These are phyloP conservation scores for Ectemnius continuus DNA, from an alignment of 2,888 invertebrate species.

Conservation along the genomic window DNA sequence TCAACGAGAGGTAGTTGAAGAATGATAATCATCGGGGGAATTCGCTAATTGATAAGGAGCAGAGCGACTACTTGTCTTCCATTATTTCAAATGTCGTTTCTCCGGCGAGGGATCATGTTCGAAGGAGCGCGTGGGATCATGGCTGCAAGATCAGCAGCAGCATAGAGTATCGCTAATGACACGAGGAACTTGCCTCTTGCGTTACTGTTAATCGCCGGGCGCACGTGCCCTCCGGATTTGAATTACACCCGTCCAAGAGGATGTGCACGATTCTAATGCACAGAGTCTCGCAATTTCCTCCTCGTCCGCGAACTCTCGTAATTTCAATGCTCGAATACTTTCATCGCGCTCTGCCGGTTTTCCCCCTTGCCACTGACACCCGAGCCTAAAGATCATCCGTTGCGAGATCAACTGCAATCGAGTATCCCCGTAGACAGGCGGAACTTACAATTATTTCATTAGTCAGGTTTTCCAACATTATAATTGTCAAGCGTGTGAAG, in stretches of 20 bases:
- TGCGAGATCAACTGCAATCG: no score
- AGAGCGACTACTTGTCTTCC: neutral
- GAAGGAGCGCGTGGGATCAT: constrained; percentile 46
- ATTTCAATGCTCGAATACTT: no score
- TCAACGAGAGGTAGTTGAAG: constrained; percentile 7
- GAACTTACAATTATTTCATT: no score
- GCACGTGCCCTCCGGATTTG: constrained; percentile 56
- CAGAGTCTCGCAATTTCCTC: no score
- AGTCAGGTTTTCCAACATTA: no score
- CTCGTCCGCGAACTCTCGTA: no score
- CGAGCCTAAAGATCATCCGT: no score
- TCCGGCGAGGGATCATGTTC: constrained; percentile 29
- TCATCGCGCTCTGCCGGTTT: no score
- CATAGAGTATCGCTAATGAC: constrained; percentile 39
- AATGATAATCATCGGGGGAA: constrained; percentile 23
- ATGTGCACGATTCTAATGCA: no score
- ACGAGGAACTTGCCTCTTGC: constrained; percentile 49
- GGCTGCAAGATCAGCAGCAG: constrained; percentile 60
- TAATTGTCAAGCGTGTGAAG: no score
- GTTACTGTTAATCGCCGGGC: constrained; percentile 49
- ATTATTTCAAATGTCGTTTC: constrained; percentile 44
- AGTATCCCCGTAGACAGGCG: no score
- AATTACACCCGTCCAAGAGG: constrained; percentile 35
- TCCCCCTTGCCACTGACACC: no score
- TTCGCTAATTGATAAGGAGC: constrained; percentile 5